Evolutionary conservation across 2,797 vertebrate genomes (phyloP), one percentile per base, ranked within the genome.

Genomic region (Melanotaenia trifasciata): DNA sequence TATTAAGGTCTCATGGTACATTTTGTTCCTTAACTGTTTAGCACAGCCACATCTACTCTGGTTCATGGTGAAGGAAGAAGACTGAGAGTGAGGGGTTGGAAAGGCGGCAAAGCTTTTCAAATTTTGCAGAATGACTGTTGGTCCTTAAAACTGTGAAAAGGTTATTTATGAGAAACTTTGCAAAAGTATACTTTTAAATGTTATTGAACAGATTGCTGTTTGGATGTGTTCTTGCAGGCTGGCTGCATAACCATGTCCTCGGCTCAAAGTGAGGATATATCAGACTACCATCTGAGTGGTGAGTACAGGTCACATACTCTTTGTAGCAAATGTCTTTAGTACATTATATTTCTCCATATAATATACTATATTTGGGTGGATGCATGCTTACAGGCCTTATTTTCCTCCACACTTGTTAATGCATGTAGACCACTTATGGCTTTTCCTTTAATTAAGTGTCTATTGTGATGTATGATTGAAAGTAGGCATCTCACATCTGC

Each of bases 271-370:
- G 92, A 79, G 89, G 94, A 96, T 80, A 84, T 94, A 81, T 89
- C 95, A 68, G 92, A 94, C 88, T 95, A 95, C 91, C 95, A 94
- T 90, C 86, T 93, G 84, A 96, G 95, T 57, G 95, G 95, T 96
- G 84, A 95, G 95, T 90, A 51, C 22, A 33, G 22, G 12, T n/a
- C 68, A 13, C 30, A 16, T 3, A 54, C 51, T 54, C 43, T 40
- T 38, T 38, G 22, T 22, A 1, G n/a, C n/a, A 51, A 9, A 8
- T 57, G 24, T n/a, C 16, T 47, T 28, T 13, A 10, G 13, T 43
- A 43, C 14, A 20, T 20, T 45, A 45, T 45, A 45, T 35, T 58
- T 47, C 54, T 72, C 67, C 43, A 18, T 54, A 30, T 12, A 1
- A 33, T 33, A 7, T 33, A 33, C 32, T 6, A 10, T 58, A 18